These are phyloP conservation scores for Sinonovacula constricta DNA, from an alignment of 1,140 invertebrate genomes.

Conservation along the genomic window DNA sequence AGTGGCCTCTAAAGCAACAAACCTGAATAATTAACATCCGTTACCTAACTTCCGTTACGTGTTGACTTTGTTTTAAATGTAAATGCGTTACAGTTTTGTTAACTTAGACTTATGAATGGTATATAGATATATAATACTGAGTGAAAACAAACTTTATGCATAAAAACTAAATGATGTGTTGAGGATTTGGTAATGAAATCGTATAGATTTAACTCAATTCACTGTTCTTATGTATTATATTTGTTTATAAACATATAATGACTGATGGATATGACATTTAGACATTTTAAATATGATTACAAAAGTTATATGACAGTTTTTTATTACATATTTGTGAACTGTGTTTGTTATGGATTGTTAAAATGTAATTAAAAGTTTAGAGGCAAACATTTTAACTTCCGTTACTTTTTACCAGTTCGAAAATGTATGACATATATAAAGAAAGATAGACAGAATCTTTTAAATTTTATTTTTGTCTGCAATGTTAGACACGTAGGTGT, in stretches of 20 bases:
- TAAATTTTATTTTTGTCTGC: no score
- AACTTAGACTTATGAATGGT: background rate
- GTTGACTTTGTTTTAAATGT: background rate
- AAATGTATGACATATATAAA: no score
- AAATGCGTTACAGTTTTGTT: background rate
- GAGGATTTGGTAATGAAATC: background rate
- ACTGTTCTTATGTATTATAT: constrained; percentile 11
- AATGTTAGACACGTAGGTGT: no score
- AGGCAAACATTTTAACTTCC: no score
- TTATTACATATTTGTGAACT: constrained; percentile 1
- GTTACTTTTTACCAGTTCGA: no score
- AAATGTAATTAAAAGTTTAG: constrained; percentile 17
- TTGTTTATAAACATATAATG: constrained; percentile 4
- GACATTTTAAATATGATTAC: constrained; percentile 13
- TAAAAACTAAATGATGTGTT: background rate
- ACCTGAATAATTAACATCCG: background rate
- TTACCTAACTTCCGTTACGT: constrained; percentile 1
- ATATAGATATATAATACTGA: background rate
- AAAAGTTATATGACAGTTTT: constrained; percentile 7
- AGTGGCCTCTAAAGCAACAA: background rate
- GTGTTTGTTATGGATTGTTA: constrained; percentile 13
- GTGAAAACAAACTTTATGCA: background rate
- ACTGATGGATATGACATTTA: background rate
- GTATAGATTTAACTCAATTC: background rate
- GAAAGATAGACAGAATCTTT: no score